Conservation (phyloP, 2,113 vertebrate species). For the Vireo altiloquus region DNA sequence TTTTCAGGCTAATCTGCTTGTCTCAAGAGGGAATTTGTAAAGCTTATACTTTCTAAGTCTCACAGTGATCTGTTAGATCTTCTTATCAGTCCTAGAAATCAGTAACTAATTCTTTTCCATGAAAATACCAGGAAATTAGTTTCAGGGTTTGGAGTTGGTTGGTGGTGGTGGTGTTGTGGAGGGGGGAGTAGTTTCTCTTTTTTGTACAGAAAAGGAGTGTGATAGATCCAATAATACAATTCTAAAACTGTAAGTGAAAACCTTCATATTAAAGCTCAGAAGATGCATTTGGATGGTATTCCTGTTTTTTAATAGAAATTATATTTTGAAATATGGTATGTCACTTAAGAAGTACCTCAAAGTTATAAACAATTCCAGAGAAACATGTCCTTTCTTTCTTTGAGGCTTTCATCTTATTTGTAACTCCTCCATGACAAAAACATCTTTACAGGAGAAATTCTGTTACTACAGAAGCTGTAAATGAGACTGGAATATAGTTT, state of each 20-base stretch:
- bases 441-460: not conserved
- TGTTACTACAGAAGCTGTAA: not conserved
- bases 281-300: not conserved
- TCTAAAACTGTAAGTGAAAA: not conserved
- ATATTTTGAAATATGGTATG: not conserved
- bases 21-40: conserved; percentile 8
- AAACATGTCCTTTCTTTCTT: not conserved
- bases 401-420: not conserved
- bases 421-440: not conserved
- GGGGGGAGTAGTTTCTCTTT: not conserved
- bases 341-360: not conserved
- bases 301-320: not conserved
- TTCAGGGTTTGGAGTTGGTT: not conserved
- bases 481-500: not conserved
- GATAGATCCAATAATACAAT: not conserved
- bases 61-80: not conserved
- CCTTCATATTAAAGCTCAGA: not conserved
- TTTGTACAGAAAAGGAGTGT: not conserved
- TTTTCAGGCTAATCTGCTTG: conserved; percentile 10
- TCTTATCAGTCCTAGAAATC: not conserved
- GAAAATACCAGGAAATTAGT: not conserved
- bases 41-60: conserved; percentile 7
- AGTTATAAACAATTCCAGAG: not conserved
- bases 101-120: not conserved
- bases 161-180: not conserved